A percentile compares a stretch with the other conserved stretches of the same genome.
These are phyloP conservation scores for Nymphalis c-album DNA, from an alignment of 2,888 invertebrate genomes.

Conservation along the genomic window DNA sequence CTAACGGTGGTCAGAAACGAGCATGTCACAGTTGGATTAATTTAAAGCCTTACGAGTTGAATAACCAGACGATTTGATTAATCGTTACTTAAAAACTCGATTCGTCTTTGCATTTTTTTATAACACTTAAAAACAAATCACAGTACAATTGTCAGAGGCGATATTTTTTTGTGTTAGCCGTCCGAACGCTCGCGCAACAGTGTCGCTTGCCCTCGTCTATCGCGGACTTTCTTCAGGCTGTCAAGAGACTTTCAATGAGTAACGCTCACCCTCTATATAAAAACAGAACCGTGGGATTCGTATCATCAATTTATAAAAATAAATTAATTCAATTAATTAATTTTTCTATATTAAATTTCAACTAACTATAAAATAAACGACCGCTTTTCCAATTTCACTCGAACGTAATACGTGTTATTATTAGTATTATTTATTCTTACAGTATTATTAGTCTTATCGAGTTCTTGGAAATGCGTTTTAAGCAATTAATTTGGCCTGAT, in stretches of 20 bases:
- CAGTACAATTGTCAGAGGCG: conserved; percentile 32
- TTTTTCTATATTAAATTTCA: neutral
- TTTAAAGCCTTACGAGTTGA: conserved; percentile 32
- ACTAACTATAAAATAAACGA: too few relatives aligned
- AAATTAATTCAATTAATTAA: neutral
- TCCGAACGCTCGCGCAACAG: conserved; percentile 55
- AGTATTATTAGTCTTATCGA: neutral
- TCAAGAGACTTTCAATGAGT: conserved; percentile 56
- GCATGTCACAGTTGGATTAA: conserved; percentile 37
- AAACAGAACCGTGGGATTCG: conserved; percentile 4
- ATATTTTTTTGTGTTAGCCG: conserved; percentile 52
- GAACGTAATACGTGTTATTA: neutral
- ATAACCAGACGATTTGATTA: conserved; percentile 41
- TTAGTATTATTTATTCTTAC: neutral
- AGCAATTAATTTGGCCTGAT: conserved; percentile 8
- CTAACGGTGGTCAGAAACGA: conserved; percentile 28
- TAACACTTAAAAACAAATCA: conserved; percentile 35
- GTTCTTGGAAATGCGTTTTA: conserved; percentile 1
- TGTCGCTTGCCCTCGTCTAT: conserved; percentile 46
- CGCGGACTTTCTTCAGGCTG: conserved; percentile 61
- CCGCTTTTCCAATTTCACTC: neutral
- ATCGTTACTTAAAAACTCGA: conserved; percentile 32
- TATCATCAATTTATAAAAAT: neutral
- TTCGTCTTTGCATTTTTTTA: conserved; percentile 17
- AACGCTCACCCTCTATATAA: conserved; percentile 45